Evolutionary conservation across 2,888 invertebrate genomes (phyloP).

Genomic region (Auanema freiburgensis): DNA sequence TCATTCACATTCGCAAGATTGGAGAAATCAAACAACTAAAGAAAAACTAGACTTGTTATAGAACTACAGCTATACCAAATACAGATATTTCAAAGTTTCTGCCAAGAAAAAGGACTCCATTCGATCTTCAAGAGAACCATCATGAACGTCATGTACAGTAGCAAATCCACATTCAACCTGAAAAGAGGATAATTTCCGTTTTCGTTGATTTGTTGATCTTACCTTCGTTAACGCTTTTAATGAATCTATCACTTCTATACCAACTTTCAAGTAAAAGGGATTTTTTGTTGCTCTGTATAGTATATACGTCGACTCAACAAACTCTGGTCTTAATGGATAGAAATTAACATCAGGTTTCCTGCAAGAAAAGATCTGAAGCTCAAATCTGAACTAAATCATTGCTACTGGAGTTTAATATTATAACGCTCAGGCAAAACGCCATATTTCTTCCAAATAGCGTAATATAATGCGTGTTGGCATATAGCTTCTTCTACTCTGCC

Average conservation of each 20-base stretch:
- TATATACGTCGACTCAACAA: slow-evolving; percentile 73
- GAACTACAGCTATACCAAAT: too few relatives aligned
- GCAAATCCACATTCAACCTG: slow-evolving; percentile 72
- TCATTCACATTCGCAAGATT: slow-evolving; percentile 71
- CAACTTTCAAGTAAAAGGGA: slow-evolving; percentile 74
- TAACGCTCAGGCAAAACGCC: slow-evolving; percentile 70
- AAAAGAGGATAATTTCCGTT: neutral
- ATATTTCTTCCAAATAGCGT: slow-evolving; percentile 72
- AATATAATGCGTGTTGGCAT: slow-evolving; percentile 73
- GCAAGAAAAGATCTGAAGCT: slow-evolving; percentile 26
- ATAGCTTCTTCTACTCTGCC: slow-evolving; percentile 74
- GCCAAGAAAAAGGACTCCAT: slow-evolving; percentile 75
- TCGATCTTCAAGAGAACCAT: slow-evolving; percentile 70
- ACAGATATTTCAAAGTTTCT: slow-evolving; percentile 74
- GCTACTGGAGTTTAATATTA: slow-evolving; percentile 66
- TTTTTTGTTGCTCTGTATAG: slow-evolving; percentile 71
- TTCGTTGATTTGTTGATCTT: slow-evolving; percentile 39
- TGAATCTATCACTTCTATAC: slow-evolving; percentile 70
- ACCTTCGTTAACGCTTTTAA: slow-evolving; percentile 54
- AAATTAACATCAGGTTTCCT: slow-evolving; percentile 71
- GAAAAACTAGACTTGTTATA: too few relatives aligned
- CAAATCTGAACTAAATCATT: neutral
- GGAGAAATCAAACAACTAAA: slow-evolving; percentile 72
- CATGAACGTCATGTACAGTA: slow-evolving; percentile 72
- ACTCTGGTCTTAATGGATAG: slow-evolving; percentile 73